phyloP scores from a whole-genome alignment of 2,113 vertebrate species.

The Apteryx mantelli region DNA sequence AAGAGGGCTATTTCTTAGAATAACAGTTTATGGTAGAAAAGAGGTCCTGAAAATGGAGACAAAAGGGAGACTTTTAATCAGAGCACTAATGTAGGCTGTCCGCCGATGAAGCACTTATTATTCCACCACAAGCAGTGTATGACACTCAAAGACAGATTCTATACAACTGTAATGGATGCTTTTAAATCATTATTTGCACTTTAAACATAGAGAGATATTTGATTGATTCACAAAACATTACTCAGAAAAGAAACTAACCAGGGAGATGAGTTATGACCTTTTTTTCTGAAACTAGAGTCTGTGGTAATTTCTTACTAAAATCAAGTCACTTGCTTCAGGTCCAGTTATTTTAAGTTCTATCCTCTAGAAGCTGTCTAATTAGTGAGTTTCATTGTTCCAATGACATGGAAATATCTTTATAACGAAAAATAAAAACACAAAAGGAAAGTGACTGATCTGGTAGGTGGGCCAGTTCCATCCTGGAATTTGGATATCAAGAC shows the following conservation, averaged over 20 bases:
- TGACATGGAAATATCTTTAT: background rate
- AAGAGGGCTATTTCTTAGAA: background rate
- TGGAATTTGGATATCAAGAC: background rate
- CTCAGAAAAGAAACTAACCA: conserved; percentile 16
- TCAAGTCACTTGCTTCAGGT: background rate
- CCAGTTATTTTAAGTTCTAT: background rate
- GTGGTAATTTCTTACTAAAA: conserved; percentile 12
- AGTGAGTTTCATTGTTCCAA: background rate
- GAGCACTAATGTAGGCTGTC: background rate
- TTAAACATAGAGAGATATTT: conserved; percentile 4
- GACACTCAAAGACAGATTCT: conserved; percentile 6
- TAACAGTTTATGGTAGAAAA: conserved; percentile 3
- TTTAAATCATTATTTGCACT: conserved; percentile 53
- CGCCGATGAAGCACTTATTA: conserved; percentile 32
- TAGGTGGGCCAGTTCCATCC: background rate
- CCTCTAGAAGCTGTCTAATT: background rate
- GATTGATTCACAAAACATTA: conserved; percentile 39
- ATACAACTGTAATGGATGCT: background rate
- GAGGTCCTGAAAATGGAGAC: conserved; percentile 29
- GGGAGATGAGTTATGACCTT: background rate
- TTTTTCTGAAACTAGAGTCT: background rate
- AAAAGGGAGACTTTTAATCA: conserved; percentile 53
- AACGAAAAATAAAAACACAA: background rate
- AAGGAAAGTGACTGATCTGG: background rate
- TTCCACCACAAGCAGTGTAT: background rate